phyloP scores from a whole-genome alignment of 1,140 invertebrate genomes.

The Drosophila sulfurigaster region DNA sequence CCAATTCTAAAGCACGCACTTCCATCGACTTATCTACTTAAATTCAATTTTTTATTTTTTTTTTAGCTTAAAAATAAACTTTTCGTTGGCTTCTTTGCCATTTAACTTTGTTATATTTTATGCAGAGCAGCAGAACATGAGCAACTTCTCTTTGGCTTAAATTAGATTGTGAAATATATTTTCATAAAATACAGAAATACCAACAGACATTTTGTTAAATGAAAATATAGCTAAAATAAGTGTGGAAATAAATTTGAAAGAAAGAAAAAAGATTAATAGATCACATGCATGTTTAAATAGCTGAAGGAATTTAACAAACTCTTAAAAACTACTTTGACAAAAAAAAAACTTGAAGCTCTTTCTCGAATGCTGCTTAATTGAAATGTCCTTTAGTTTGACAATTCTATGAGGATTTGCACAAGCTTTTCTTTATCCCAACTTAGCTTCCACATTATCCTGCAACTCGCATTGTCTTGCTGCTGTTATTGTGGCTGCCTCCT shows the following conservation, averaged over 20 bases:
- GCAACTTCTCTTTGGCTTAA: background rate
- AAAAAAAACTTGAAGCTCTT: background rate
- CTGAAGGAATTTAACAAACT: background rate
- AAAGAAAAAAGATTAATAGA: too few species aligned
- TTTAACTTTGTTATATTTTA: background rate
- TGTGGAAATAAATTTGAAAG: too few species aligned
- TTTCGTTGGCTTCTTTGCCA: background rate
- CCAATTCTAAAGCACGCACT: background rate
- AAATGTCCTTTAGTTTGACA: conserved; percentile 8
- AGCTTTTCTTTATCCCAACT: conserved; percentile 12
- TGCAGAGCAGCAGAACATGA: background rate
- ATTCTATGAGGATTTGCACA: conserved; percentile 12
- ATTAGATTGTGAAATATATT: background rate
- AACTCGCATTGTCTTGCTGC: conserved; percentile 11
- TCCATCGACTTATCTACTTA: conserved; percentile 15
- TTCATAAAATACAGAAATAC: too few species aligned
- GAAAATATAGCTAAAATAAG: too few species aligned
- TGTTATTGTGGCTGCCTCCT: conserved; percentile 28
- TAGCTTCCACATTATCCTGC: conserved; percentile 26
- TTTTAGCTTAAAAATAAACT: conserved; percentile 17
- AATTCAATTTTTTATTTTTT: background rate
- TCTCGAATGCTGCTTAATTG: conserved; percentile 7
- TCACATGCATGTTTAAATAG: too few species aligned
- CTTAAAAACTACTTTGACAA: background rate
- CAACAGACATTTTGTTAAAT: too few species aligned